These are phyloP conservation scores for Brachyhypopomus gauderio DNA, from an alignment of 2,113 vertebrate genomes.

Conservation along the genomic window DNA sequence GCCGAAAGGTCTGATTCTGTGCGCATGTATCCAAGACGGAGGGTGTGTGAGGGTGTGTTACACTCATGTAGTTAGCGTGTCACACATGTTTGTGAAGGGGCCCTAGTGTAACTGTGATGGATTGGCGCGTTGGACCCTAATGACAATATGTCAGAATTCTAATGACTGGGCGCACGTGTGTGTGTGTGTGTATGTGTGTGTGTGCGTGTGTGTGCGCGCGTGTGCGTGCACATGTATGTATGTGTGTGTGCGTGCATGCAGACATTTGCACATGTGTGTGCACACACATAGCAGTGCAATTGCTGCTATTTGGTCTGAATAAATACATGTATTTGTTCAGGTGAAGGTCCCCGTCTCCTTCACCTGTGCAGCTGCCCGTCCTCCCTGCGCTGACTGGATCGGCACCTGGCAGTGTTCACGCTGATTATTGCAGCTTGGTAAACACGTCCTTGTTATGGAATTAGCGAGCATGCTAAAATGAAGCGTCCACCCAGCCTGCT, in stretches of 20 bases:
- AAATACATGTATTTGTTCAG: constrained; percentile 81
- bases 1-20: neutral
- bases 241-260: neutral
- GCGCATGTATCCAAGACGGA: neutral
- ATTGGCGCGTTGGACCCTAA: constrained; percentile 72
- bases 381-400: constrained; percentile 59
- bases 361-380: constrained; percentile 59
- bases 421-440: constrained; percentile 39
- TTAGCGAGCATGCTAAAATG: constrained; percentile 8
- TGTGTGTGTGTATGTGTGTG: constrained; percentile 1
- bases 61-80: constrained; percentile 41
- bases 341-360: constrained; percentile 58
- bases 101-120: constrained; percentile 69
- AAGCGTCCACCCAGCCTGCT: constrained; percentile 21
- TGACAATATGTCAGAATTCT: constrained; percentile 71
- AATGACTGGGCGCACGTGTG: constrained; percentile 60
- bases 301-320: constrained; percentile 76
- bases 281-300: constrained; percentile 71
- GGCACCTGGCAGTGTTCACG: constrained; percentile 12
- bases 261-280: constrained; percentile 1
- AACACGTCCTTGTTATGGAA: constrained; percentile 28
- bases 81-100: constrained; percentile 46
- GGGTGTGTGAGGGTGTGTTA: constrained; percentile 19
- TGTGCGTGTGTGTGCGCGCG: constrained; percentile 31
- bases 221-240: constrained; percentile 18